Base-by-base conservation (phyloP, 2,888 invertebrate genomes). In the Enchytraeus crypticus region DNA sequence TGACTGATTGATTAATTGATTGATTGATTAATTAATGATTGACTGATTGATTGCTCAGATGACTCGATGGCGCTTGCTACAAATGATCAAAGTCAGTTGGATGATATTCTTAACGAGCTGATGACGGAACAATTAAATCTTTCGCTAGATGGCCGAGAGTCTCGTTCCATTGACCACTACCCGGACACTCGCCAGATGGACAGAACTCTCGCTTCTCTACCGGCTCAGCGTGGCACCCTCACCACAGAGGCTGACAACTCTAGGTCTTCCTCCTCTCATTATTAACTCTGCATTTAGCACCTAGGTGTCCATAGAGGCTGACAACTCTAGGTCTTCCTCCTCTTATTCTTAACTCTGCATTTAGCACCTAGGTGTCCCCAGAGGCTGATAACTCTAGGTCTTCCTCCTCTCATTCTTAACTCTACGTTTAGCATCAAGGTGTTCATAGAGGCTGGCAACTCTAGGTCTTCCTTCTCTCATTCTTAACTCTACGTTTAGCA, bases 81-180 rank as follows among this genome's bases (percentile, higher is more conserved):
- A n/a, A 46, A 57, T 14, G 64, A 66, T 23, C 65, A 66, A 54
- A 56, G 59, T 21, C 74, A 78, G 65, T 65, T 78, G 33, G 78
- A 78, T 67, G 74, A 74, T 51, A 73, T 78, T 57, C 66, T 78
- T 32, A 74, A 73, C 62, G 77, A 77, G 66, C 66, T 78, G 60
- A 71, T 78, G 49, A 73, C 73, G 34, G 74, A 77, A 47, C 72
- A 73, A 64, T 69, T 70, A 38, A 69, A 68, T 43, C n/a, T 27
- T 49, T 45, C 23, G 27, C 43, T 18, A 43, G 38, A 29, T 21
- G 51, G 4, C 34, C 61, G 23, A 4, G 27, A 5, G 27, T 26
- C 34, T 46, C 32, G 47, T 11, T 8, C 0, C n/a, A n/a, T n/a
- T n/a, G n/a, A 57, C 53, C 67, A 69, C 18, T 55, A 34, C 57